Evolutionary conservation across 2,797 vertebrate species (phyloP).

Genomic region (Hafferia zeledoni): DNA sequence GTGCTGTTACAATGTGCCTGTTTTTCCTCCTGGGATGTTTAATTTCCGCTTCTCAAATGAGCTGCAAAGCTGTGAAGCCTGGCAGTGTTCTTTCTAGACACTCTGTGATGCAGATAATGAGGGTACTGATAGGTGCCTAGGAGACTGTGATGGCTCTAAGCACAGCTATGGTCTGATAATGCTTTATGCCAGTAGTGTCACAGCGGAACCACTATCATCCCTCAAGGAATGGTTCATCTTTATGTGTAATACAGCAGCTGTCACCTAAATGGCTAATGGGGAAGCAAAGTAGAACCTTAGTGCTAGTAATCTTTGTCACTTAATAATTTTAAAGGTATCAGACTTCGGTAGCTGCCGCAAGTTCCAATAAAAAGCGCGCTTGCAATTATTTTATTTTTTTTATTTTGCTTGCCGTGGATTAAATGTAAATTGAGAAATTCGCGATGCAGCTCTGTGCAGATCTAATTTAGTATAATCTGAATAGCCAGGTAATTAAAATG

Average conservation of each 20-base stretch:
- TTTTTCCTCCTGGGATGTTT: conserved; percentile 88
- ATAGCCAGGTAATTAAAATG: conserved; percentile 84
- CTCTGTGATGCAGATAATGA: conserved; percentile 93
- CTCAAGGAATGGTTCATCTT: conserved; percentile 92
- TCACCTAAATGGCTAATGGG: conserved; percentile 88
- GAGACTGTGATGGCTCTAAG: conserved; percentile 90
- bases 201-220: conserved; percentile 84
- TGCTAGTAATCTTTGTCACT: conserved; percentile 84
- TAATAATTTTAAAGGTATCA: conserved; percentile 84
- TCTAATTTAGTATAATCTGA: conserved; percentile 77
- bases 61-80: conserved; percentile 85
- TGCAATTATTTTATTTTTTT: background rate
- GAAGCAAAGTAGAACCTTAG: conserved; percentile 80
- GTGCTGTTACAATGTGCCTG: conserved; percentile 79
- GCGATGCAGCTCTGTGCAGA: conserved; percentile 58
- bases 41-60: conserved; percentile 97
- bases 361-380: conserved; percentile 64
- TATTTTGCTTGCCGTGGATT: conserved; percentile 64
- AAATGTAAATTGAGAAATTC: conserved; percentile 75
- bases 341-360: conserved; percentile 69
- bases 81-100: conserved; percentile 83
- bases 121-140: conserved; percentile 94
- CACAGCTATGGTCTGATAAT: conserved; percentile 92
- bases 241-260: conserved; percentile 93
- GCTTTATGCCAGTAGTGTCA: conserved; percentile 84